These are phyloP conservation scores for Acrocyrtus sp. DNA, from an alignment of 2,888 invertebrate genomes.

Conservation along the genomic window DNA sequence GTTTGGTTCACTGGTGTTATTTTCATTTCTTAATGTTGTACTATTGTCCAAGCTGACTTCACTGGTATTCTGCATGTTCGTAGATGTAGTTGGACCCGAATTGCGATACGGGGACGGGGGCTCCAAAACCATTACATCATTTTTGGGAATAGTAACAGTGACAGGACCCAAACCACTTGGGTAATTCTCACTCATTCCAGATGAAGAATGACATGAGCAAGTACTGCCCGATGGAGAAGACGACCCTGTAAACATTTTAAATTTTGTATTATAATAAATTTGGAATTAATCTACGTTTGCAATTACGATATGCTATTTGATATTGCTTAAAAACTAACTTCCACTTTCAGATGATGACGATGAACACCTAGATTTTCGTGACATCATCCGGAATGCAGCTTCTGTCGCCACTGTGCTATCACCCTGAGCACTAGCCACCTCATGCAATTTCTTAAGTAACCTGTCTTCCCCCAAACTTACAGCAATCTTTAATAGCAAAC, in stretches of 20 bases:
- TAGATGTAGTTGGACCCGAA: constrained; percentile 13
- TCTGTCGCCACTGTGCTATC: constrained; percentile 53
- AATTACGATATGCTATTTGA: background rate
- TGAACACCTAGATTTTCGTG: constrained; percentile 21
- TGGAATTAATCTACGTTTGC: background rate
- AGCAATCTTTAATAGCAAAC: constrained; percentile 48
- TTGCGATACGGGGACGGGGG: constrained; percentile 55
- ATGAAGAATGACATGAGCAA: constrained; percentile 51
- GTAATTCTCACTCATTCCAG: constrained; percentile 34
- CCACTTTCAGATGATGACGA: constrained; percentile 49
- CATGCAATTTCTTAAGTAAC: constrained; percentile 52
- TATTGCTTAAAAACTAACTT: constrained; percentile 14
- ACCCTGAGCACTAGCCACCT: constrained; percentile 47
- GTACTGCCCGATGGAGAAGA: constrained; percentile 45
- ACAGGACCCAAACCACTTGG: constrained; percentile 45
- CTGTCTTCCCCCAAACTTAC: constrained; percentile 58
- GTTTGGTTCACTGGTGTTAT: background rate
- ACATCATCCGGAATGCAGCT: constrained; percentile 43
- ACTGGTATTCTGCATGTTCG: background rate
- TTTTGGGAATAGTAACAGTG: constrained; percentile 46
- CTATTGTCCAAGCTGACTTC: background rate
- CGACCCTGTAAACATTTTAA: constrained; percentile 22
- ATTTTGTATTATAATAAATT: background rate
- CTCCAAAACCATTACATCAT: constrained; percentile 44
- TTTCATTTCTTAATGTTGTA: background rate